phyloP scores from a whole-genome alignment of 2,888 invertebrate species.

The Sesamia inferens region DNA sequence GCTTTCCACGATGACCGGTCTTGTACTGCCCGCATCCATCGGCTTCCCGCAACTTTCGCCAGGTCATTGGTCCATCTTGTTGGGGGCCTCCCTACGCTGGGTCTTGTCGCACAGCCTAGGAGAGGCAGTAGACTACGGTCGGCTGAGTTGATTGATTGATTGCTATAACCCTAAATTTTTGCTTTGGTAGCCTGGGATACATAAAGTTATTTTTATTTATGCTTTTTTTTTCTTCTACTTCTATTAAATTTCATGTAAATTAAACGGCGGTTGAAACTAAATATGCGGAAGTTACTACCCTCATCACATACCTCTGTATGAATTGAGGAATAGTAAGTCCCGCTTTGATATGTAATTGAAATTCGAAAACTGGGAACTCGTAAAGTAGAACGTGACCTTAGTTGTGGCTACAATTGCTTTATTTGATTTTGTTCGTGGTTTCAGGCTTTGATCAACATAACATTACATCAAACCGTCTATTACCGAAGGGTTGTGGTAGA shows the following conservation, averaged over 20 bases:
- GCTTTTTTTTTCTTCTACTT: no score
- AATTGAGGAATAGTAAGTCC: neutral
- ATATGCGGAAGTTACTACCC: constrained; percentile 6
- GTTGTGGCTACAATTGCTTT: constrained; percentile 23
- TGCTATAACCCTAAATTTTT: no score
- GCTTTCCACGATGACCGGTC: no score
- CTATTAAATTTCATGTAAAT: no score
- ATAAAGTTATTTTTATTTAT: neutral
- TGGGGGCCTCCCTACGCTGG: no score
- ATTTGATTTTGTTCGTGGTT: constrained; percentile 7
- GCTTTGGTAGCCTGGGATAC: neutral
- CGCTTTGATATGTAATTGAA: constrained; percentile 37
- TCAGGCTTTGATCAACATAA: constrained; percentile 3
- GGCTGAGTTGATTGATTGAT: no score
- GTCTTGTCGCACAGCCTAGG: no score
- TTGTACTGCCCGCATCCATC: no score
- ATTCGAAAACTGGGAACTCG: constrained; percentile 31
- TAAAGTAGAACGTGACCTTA: constrained; percentile 29
- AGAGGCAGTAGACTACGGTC: no score
- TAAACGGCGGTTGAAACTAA: neutral
- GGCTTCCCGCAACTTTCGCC: no score
- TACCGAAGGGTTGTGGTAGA: neutral
- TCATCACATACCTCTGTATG: no score
- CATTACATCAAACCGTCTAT: neutral
- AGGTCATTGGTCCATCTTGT: no score